Percentiles rank a stretch among this genome's conserved stretches.
Conservation (phyloP, 2,888 invertebrate species). For the Acleris holmiana region DNA sequence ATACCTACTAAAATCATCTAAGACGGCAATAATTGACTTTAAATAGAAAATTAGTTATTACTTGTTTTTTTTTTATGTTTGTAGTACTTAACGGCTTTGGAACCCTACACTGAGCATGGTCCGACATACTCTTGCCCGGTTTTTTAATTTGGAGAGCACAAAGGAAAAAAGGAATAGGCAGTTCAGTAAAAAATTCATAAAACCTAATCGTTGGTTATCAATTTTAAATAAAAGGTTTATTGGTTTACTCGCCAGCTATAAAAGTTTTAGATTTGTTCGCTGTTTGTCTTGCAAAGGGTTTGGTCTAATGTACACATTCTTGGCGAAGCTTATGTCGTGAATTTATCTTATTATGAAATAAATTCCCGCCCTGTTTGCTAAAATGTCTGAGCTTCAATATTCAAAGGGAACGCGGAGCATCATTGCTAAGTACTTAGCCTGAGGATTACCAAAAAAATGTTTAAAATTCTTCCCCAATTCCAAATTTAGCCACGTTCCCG, state of each 20-base stretch:
- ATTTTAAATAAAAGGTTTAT: conserved; percentile 28
- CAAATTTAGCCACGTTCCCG: conserved; percentile 15
- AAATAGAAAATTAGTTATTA: too few relatives aligned
- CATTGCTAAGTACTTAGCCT: not conserved
- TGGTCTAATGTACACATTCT: conserved; percentile 1
- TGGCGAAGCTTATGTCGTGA: conserved; percentile 2
- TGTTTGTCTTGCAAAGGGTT: conserved; percentile 21
- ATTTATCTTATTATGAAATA: not conserved
- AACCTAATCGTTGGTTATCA: conserved; percentile 16
- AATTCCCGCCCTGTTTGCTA: not conserved
- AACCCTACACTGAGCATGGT: too few relatives aligned
- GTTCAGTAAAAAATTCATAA: conserved; percentile 17
- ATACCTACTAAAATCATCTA: too few relatives aligned
- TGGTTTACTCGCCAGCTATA: conserved; percentile 18
- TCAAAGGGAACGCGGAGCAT: not conserved
- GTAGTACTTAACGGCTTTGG: too few relatives aligned
- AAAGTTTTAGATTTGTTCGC: conserved; percentile 30
- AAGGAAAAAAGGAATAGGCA: conserved; percentile 9
- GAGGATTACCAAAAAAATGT: conserved; percentile 15
- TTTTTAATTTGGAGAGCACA: not conserved
- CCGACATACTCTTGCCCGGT: not conserved
- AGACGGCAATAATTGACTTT: too few relatives aligned
- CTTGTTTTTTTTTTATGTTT: too few relatives aligned
- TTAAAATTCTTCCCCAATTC: conserved; percentile 17
- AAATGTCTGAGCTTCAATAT: not conserved